Percentiles rank a stretch among this genome's conserved stretches.
These are phyloP conservation scores for Alviniconcha strummeri DNA, from an alignment of 2,888 invertebrate genomes.

Conservation along the genomic window DNA sequence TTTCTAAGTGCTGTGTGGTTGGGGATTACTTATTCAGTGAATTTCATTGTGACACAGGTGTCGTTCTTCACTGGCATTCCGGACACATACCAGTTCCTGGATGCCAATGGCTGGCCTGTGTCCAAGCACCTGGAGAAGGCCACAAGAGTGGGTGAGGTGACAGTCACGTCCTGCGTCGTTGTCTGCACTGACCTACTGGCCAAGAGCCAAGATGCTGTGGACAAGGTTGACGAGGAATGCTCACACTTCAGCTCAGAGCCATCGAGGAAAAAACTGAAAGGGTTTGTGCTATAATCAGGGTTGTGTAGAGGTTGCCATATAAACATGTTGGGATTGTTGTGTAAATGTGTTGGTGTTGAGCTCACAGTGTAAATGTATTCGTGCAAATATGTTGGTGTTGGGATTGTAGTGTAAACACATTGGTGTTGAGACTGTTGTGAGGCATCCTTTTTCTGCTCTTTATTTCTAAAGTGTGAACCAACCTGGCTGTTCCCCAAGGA, in stretches of 20 bases:
- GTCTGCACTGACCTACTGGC: conserved; percentile 32
- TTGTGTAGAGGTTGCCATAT: too few species aligned
- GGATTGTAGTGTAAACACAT: too few species aligned
- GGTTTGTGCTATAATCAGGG: conserved; percentile 27
- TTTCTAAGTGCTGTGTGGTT: too few species aligned
- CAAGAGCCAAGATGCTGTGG: conserved; percentile 3
- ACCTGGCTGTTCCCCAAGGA: too few species aligned
- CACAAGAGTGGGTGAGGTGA: conserved; percentile 61
- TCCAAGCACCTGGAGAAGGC: conserved; percentile 58
- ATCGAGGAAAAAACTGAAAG: conserved; percentile 48
- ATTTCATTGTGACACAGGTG: conserved; percentile 29
- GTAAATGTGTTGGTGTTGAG: too few species aligned
- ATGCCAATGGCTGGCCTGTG: conserved; percentile 69
- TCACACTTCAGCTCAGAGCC: conserved; percentile 37
- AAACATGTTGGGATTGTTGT: too few species aligned
- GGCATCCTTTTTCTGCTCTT: too few species aligned
- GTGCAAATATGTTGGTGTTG: too few species aligned
- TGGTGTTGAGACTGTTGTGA: too few species aligned
- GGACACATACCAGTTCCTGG: conserved; percentile 54
- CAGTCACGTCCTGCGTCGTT: conserved; percentile 50
- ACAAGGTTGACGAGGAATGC: conserved; percentile 25
- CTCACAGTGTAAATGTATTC: too few species aligned
- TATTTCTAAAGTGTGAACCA: too few species aligned
- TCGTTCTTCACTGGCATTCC: conserved; percentile 38
- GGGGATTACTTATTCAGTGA: too few species aligned